Evolutionary conservation across 1,140 invertebrate species (phyloP).

Genomic region (Brachionus rotundiformis): DNA sequence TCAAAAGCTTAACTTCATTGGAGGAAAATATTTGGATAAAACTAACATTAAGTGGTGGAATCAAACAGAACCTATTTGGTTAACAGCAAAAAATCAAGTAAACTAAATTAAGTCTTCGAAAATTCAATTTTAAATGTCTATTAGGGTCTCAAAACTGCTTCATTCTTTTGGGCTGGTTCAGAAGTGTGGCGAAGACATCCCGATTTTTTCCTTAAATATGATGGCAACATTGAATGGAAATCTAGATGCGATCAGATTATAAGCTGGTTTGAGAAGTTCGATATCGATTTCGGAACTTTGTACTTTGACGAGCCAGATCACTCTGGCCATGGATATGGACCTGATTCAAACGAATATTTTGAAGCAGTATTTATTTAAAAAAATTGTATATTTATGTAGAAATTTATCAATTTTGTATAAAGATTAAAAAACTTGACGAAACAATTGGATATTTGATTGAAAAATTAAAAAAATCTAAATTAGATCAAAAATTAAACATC

Average conservation of each 20-base stretch:
- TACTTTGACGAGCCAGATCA: constrained; percentile 76
- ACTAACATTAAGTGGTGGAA: constrained; percentile 53
- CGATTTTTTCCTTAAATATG: constrained; percentile 32
- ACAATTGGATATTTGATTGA: constrained; percentile 45
- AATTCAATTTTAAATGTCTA: not conserved
- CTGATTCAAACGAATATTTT: constrained; percentile 25
- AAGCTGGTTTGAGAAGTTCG: constrained; percentile 70
- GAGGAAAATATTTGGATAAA: not conserved
- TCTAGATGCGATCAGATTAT: constrained; percentile 69
- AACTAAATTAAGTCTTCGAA: too few relatives aligned
- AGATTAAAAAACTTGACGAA: constrained; percentile 38
- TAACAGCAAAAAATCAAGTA: constrained; percentile 41
- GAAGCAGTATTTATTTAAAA: not conserved
- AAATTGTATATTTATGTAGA: too few relatives aligned
- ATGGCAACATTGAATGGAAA: constrained; percentile 3
- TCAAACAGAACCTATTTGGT: constrained; percentile 53
- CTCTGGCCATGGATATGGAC: constrained; percentile 63
- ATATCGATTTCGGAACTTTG: constrained; percentile 67
- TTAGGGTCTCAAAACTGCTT: constrained; percentile 45
- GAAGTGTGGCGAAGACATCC: constrained; percentile 46
- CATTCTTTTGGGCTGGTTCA: constrained; percentile 48
- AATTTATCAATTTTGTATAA: too few relatives aligned
- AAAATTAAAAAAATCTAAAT: not conserved
- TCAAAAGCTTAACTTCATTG: constrained; percentile 47
- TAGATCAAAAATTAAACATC: not conserved